Percentiles rank a stretch among this genome's conserved stretches.
Conservation (phyloP, 2,113 vertebrate species). For the Lynx canadensis region DNA sequence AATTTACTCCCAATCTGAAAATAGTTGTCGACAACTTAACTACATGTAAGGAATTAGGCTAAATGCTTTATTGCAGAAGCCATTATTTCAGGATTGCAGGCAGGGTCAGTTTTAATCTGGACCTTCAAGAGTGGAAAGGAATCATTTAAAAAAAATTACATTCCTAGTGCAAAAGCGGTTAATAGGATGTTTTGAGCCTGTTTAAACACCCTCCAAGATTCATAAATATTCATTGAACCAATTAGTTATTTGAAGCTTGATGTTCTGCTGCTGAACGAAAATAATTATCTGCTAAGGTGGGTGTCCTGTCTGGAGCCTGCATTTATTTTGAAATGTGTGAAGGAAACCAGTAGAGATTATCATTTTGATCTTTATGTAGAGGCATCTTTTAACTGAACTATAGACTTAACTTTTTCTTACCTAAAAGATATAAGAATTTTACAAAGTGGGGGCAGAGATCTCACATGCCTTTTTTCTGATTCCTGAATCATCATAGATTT, state of each 20-base stretch:
- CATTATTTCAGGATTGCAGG: neutral
- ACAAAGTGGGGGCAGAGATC: neutral
- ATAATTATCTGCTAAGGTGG: slow-evolving; percentile 64
- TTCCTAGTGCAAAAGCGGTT: slow-evolving; percentile 22
- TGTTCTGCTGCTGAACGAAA: slow-evolving; percentile 54
- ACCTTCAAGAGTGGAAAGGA: slow-evolving; percentile 10
- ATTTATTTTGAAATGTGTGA: slow-evolving; percentile 64
- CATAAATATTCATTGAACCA: slow-evolving; percentile 73
- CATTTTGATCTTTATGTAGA: slow-evolving; percentile 23
- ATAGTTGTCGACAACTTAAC: slow-evolving; percentile 57
- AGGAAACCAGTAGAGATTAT: slow-evolving; percentile 23
- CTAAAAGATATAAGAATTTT: neutral
- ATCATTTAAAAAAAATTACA: neutral
- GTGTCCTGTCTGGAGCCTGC: slow-evolving; percentile 41
- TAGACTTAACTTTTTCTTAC: slow-evolving; percentile 2
- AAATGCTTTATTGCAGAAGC: neutral
- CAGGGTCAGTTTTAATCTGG: neutral
- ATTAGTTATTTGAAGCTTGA: slow-evolving; percentile 65
- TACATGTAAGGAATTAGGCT: neutral
- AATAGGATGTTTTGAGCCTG: slow-evolving; percentile 47
- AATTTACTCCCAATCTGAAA: slow-evolving; percentile 65
- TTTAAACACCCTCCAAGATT: slow-evolving; percentile 47
- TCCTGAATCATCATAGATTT: neutral
- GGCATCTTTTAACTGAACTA: neutral
- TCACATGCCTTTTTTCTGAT: neutral